phyloP scores from a whole-genome alignment of 2,888 invertebrate genomes.

The Seladonia tumulorum region DNA sequence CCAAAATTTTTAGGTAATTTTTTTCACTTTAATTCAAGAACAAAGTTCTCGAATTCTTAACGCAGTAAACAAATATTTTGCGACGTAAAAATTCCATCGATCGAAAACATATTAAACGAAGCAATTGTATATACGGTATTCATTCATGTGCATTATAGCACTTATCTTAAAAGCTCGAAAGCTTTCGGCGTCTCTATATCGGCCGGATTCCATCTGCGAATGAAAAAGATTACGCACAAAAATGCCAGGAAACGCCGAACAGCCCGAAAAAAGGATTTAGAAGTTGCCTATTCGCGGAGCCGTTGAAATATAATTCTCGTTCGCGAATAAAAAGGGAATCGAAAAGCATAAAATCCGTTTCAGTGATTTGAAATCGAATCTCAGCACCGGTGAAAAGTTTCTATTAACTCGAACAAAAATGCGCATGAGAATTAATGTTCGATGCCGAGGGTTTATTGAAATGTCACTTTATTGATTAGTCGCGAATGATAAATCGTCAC shows the following conservation, averaged over 20 bases:
- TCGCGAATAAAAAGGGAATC: constrained; percentile 5
- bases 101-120: constrained; percentile 29
- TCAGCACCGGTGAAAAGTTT: not conserved
- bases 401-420: constrained; percentile 1
- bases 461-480: not conserved
- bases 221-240: constrained; percentile 63
- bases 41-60: too few species aligned
- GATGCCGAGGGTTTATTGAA: not conserved
- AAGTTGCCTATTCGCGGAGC: constrained; percentile 13
- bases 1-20: too few species aligned
- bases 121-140: constrained; percentile 42
- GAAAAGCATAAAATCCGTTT: constrained; percentile 32
- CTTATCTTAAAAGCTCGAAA: constrained; percentile 72
- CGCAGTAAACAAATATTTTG: not conserved
- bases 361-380: not conserved
- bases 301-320: constrained; percentile 30
- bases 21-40: too few species aligned
- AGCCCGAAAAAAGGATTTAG: constrained; percentile 45
- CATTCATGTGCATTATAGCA: constrained; percentile 64
- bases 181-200: constrained; percentile 60
- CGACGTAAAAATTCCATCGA: constrained; percentile 16
- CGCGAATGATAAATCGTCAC: not conserved
- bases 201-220: constrained; percentile 58
- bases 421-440: not conserved
- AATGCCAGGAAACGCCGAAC: constrained; percentile 45